Evolutionary conservation across 2,888 invertebrate genomes (phyloP).

Genomic region (Nycteola revayana): DNA sequence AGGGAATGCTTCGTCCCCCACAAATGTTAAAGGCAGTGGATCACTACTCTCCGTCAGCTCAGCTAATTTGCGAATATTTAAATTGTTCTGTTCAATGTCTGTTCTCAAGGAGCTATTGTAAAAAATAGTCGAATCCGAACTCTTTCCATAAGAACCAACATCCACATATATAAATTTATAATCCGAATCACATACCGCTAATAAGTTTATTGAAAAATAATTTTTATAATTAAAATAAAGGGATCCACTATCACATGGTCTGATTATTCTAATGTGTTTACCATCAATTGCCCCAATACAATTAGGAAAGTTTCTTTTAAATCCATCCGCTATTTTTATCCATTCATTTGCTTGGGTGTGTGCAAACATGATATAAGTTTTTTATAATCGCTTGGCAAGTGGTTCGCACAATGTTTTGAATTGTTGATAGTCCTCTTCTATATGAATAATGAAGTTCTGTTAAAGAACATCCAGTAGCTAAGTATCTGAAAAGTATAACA

Average conservation of each 20-base stretch:
- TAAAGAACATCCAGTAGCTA: too few species aligned
- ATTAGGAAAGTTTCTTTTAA: too few species aligned
- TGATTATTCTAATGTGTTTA: constrained; percentile 5
- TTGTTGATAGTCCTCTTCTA: too few species aligned
- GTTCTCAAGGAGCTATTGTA: constrained; percentile 2
- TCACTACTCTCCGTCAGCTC: background rate
- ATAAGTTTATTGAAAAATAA: constrained; percentile 3
- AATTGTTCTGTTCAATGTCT: background rate
- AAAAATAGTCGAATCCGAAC: constrained; percentile 3
- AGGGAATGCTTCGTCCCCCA: background rate
- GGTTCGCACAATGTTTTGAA: too few species aligned
- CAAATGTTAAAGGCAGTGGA: background rate
- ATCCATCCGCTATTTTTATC: too few species aligned
- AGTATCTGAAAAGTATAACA: too few species aligned
- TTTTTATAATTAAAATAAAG: constrained; percentile 6
- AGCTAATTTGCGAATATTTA: background rate
- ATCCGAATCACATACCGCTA: constrained; percentile 6
- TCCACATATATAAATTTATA: constrained; percentile 4
- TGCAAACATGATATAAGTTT: too few species aligned
- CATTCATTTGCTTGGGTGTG: too few species aligned
- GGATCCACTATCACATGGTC: constrained; percentile 6
- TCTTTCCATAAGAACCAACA: constrained; percentile 6
- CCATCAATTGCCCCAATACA: constrained; percentile 2
- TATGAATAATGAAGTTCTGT: too few species aligned
- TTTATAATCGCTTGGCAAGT: too few species aligned